Percentiles rank a stretch among this genome's conserved stretches.
These are phyloP conservation scores for Sapajus apella DNA, from an alignment of 2,113 vertebrate genomes.

Conservation along the genomic window DNA sequence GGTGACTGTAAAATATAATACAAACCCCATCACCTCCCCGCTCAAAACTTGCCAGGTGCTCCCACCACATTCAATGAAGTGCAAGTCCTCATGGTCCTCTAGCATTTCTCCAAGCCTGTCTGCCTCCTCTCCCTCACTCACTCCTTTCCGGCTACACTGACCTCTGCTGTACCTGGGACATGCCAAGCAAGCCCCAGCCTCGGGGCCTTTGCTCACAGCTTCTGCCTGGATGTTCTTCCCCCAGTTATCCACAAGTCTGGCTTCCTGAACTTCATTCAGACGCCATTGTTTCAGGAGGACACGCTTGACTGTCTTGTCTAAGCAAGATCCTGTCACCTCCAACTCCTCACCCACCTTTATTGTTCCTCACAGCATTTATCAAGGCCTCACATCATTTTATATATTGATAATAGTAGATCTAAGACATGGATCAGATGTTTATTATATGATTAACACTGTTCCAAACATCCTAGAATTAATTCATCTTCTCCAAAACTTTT, in stretches of 20 bases:
- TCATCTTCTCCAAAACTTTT: neutral
- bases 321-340: neutral
- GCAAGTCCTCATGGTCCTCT: neutral
- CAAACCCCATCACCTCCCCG: neutral
- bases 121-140: neutral
- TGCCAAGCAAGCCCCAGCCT: neutral
- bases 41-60: neutral
- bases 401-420: neutral
- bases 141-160: neutral
- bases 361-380: neutral
- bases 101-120: fast-evolving
- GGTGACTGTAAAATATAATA: neutral
- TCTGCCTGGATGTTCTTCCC: neutral
- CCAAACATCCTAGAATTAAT: neutral
- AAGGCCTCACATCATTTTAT: neutral
- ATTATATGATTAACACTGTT: neutral
- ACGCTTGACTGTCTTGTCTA: neutral
- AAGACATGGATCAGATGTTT: neutral
- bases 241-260: neutral
- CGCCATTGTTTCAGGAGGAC: neutral
- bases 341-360: neutral
- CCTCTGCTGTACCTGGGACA: neutral
- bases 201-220: neutral
- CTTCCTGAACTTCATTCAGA: neutral
- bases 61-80: neutral